A percentile compares a stretch with the other conserved stretches of the same genome.
Conservation (phyloP, 2,113 vertebrate species). For the Lepus timidus region DNA sequence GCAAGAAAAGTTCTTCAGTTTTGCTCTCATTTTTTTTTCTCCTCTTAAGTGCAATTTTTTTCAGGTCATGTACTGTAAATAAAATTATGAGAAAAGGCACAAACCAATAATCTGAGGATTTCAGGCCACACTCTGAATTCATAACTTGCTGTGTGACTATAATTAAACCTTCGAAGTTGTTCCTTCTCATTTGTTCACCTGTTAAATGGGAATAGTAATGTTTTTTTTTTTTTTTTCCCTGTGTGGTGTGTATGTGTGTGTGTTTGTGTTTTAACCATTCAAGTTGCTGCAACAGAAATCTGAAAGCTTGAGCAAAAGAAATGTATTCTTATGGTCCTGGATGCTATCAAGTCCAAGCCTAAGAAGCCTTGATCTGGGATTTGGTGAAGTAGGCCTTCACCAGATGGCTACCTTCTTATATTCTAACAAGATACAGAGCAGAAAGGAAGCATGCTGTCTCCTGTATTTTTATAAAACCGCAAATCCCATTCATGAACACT, state of each 20-base stretch:
- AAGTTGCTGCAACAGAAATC: neutral
- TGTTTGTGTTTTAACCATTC: neutral
- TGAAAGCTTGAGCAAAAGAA: neutral
- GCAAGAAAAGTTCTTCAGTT: neutral
- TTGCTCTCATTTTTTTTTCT: neutral
- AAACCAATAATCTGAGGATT: neutral
- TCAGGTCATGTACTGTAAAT: neutral
- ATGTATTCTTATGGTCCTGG: neutral
- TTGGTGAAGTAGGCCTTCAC: neutral
- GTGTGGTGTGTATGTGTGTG: neutral
- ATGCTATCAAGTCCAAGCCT: neutral
- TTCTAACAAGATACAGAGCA: neutral
- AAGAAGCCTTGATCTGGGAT: neutral
- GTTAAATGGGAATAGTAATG: neutral
- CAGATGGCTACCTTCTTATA: neutral
- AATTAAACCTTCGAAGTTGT: neutral
- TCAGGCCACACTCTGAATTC: neutral
- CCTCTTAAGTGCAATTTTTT: neutral
- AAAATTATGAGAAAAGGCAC: neutral
- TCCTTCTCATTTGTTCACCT: conserved; percentile 35
- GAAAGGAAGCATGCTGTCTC: neutral
- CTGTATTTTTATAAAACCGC: neutral
- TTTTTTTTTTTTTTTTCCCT: neutral
- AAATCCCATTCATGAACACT: neutral
- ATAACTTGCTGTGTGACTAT: neutral